Percentiles rank a stretch among this genome's conserved stretches.
Evolutionary conservation across 2,888 invertebrate species (phyloP).

Genomic region (Scrobipalpa costella): DNA sequence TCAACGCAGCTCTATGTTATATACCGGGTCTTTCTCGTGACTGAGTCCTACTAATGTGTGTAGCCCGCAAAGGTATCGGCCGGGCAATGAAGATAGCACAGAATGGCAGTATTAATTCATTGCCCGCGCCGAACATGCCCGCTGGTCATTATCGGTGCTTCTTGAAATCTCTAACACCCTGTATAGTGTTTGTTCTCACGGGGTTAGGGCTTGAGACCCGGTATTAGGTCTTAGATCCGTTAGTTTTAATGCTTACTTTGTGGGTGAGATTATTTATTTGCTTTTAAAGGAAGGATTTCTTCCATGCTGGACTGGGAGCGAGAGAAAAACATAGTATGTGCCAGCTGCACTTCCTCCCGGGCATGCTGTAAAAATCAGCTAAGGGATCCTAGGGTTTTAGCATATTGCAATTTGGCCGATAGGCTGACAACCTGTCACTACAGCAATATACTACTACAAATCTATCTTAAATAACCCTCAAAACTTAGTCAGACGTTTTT

Average conservation of each 20-base stretch:
- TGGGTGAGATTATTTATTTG: neutral
- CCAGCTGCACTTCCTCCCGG: too few relatives aligned
- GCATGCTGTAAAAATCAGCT: too few relatives aligned
- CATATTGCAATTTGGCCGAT: too few relatives aligned
- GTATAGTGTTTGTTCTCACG: conserved; percentile 52
- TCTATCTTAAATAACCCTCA: too few relatives aligned
- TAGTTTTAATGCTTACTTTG: conserved; percentile 3
- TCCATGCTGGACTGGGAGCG: too few relatives aligned
- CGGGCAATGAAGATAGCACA: conserved; percentile 72
- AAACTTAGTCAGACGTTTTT: too few relatives aligned
- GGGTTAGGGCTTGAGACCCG: conserved; percentile 24
- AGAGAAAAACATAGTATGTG: too few relatives aligned
- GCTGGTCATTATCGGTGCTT: conserved; percentile 54
- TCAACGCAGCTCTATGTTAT: conserved; percentile 30
- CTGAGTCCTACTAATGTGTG: conserved; percentile 61
- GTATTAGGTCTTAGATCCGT: conserved; percentile 22
- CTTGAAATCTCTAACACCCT: conserved; percentile 50
- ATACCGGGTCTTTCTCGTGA: conserved; percentile 56
- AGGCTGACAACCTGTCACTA: too few relatives aligned
- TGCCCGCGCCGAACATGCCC: conserved; percentile 52
- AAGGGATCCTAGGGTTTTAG: too few relatives aligned
- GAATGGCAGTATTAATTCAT: conserved; percentile 74
- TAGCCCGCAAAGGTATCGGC: conserved; percentile 54
- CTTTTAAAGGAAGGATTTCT: too few relatives aligned
- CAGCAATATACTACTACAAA: too few relatives aligned